These are phyloP conservation scores for Mus pahari DNA, from an alignment of 2,113 vertebrate genomes.

Conservation along the genomic window DNA sequence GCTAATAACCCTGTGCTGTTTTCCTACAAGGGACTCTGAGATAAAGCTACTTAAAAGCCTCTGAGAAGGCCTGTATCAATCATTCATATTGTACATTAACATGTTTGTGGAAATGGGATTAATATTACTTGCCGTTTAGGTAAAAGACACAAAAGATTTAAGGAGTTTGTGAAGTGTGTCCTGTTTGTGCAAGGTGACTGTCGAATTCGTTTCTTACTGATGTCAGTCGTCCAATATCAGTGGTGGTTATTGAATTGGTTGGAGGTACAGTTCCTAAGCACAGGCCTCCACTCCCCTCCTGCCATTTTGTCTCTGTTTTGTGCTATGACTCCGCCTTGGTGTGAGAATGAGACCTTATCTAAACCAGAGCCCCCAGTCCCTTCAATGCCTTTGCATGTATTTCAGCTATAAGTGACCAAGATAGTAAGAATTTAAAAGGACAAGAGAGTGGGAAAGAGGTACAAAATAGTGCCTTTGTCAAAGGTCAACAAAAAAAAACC, in stretches of 20 bases:
- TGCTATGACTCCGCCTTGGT: constrained; percentile 51
- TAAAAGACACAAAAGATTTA: constrained; percentile 61
- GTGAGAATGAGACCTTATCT: constrained; percentile 48
- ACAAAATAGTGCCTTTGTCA: constrained; percentile 59
- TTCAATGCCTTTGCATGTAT: constrained; percentile 56
- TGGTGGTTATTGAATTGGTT: constrained; percentile 56
- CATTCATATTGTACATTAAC: constrained; percentile 66
- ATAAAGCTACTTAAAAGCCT: constrained; percentile 53
- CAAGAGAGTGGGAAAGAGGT: constrained; percentile 53
- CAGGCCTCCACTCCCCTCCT: background rate
- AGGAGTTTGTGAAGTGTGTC: constrained; percentile 69
- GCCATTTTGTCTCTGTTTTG: background rate
- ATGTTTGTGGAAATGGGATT: constrained; percentile 59
- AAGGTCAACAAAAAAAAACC: constrained; percentile 14
- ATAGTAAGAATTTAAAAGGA: constrained; percentile 41
- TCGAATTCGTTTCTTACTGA: background rate
- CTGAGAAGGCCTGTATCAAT: constrained; percentile 48
- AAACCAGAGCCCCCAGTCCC: background rate
- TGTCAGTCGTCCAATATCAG: background rate
- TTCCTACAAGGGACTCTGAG: constrained; percentile 57
- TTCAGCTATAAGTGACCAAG: constrained; percentile 63
- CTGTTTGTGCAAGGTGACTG: constrained; percentile 62
- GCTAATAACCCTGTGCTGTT: constrained; percentile 48
- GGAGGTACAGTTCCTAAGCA: constrained; percentile 26
- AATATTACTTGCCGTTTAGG: constrained; percentile 58